Percentiles rank a stretch among this genome's conserved stretches.
These are phyloP conservation scores for Neopelma chrysocephalum DNA, from an alignment of 2,797 vertebrate genomes.

Conservation along the genomic window DNA sequence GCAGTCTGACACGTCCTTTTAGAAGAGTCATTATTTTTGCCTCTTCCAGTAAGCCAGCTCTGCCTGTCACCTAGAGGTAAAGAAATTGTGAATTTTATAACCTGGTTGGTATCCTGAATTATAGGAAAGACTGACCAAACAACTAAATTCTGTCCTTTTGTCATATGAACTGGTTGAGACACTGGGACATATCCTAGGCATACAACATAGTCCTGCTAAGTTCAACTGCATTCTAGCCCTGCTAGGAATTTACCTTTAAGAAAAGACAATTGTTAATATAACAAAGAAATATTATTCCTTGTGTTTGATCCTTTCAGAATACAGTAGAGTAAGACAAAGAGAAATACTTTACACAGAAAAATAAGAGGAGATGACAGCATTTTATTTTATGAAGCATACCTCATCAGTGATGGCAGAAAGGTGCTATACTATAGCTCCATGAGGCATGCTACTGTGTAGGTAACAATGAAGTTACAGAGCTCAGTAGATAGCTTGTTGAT, in stretches of 20 bases:
- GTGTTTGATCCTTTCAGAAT: slow-evolving; percentile 53
- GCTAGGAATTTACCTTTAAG: background rate
- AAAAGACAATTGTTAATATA: background rate
- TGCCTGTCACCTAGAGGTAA: background rate
- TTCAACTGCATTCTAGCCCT: background rate
- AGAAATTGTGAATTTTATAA: background rate
- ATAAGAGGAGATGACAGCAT: slow-evolving; percentile 60
- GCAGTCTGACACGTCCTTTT: background rate
- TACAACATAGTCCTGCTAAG: background rate
- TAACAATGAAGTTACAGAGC: background rate
- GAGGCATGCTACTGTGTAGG: slow-evolving; percentile 41
- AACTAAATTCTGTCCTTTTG: background rate
- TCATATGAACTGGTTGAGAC: background rate
- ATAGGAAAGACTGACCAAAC: background rate
- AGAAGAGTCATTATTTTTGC: background rate
- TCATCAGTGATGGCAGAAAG: slow-evolving; percentile 48
- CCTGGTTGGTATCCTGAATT: background rate
- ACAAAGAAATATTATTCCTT: slow-evolving; percentile 49
- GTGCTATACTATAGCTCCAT: slow-evolving; percentile 51
- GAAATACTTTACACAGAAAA: slow-evolving; percentile 50
- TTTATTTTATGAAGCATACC: slow-evolving; percentile 47
- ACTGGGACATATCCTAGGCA: background rate
- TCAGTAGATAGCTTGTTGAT: slow-evolving; percentile 19
- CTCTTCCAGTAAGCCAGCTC: background rate
- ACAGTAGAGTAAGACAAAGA: slow-evolving; percentile 49